phyloP scores from a whole-genome alignment of 1,140 invertebrate genomes.

The Diabrotica virgifera region DNA sequence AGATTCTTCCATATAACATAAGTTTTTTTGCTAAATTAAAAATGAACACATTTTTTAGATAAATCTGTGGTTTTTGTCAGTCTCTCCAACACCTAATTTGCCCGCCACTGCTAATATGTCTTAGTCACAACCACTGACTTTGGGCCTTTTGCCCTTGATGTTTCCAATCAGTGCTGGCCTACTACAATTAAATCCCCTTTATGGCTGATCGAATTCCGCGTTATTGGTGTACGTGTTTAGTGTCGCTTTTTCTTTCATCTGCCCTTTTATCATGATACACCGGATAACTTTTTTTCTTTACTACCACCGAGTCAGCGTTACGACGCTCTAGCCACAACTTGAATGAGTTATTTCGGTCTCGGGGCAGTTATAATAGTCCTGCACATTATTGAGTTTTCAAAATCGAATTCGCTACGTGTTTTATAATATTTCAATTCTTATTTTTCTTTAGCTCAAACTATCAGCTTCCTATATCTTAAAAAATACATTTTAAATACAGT shows the following conservation, averaged over 20 bases:
- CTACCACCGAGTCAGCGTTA: neutral
- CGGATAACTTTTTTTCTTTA: slow-evolving; percentile 1
- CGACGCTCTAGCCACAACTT: neutral
- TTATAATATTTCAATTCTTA: no score
- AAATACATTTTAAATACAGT: no score
- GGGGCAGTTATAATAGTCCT: no score
- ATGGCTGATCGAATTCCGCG: slow-evolving; percentile 21
- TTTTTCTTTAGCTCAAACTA: no score
- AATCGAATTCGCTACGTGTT: no score
- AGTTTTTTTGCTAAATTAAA: no score
- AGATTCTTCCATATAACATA: no score
- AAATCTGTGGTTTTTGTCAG: no score
- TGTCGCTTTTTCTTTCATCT: slow-evolving; percentile 2
- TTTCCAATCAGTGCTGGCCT: slow-evolving; percentile 17
- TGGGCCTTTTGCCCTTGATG: slow-evolving; percentile 8
- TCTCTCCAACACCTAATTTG: no score
- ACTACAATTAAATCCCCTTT: slow-evolving; percentile 24
- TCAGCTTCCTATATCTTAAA: no score
- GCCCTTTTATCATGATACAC: slow-evolving; percentile 2
- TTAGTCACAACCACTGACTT: slow-evolving; percentile 15
- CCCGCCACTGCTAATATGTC: neutral
- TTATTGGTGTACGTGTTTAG: slow-evolving; percentile 7
- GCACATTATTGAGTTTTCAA: no score
- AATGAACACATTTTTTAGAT: no score
- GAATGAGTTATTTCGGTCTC: neutral